phyloP scores from a whole-genome alignment of 2,113 vertebrate genomes.

The Dunckerocampus dactyliophorus region DNA sequence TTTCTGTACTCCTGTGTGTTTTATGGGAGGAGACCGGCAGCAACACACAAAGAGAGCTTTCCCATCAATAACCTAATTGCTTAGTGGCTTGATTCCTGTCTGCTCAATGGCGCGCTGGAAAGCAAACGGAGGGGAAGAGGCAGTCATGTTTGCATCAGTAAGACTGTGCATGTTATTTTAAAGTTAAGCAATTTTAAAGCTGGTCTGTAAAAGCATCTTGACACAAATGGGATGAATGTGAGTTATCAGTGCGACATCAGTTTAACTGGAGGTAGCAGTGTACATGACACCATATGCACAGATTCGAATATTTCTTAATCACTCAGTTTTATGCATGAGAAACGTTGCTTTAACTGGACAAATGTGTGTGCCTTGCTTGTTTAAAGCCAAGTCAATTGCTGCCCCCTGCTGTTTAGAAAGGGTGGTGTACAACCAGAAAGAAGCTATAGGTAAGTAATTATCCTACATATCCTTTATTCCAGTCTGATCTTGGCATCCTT shows the following conservation, averaged over 20 bases:
- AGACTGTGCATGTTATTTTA: conserved; percentile 11
- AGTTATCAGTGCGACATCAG: too few relatives aligned
- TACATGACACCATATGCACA: too few relatives aligned
- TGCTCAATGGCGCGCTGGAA: conserved; percentile 35
- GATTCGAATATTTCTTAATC: too few relatives aligned
- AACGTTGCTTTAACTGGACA: background rate
- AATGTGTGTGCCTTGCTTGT: background rate
- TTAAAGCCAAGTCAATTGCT: background rate
- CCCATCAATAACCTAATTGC: conserved; percentile 62
- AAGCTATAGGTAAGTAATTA: too few relatives aligned
- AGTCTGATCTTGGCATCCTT: too few relatives aligned
- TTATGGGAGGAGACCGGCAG: conserved; percentile 48
- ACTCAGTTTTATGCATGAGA: too few relatives aligned
- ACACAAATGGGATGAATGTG: too few relatives aligned
- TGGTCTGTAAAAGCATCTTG: too few relatives aligned
- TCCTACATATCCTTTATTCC: too few relatives aligned
- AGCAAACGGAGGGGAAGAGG: conserved; percentile 25
- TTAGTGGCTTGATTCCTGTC: conserved; percentile 46
- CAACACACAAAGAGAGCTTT: conserved; percentile 35
- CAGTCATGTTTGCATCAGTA: conserved; percentile 38
- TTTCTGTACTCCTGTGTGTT: conserved; percentile 43
- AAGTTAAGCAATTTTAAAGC: background rate
- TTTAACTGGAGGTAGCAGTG: too few relatives aligned
- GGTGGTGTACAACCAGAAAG: background rate
- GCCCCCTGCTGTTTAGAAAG: conserved; percentile 13